Evolutionary conservation across 2,113 vertebrate genomes (phyloP).

Genomic region (Silurus meridionalis): DNA sequence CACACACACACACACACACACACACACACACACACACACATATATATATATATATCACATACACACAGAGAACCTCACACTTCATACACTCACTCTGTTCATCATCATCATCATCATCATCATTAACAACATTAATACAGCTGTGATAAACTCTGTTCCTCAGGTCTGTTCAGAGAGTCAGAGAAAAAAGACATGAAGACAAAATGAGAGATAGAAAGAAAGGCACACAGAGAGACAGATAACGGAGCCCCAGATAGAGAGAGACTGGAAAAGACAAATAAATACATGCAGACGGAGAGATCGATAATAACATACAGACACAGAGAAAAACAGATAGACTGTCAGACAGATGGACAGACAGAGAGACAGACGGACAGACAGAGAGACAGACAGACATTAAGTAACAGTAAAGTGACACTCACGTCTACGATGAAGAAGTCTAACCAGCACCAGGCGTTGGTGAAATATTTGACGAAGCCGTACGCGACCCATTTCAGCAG

Average conservation of each 20-base stretch:
- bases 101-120: not conserved
- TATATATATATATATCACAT: no score
- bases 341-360: not conserved
- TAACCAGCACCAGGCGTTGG: slow-evolving; percentile 98
- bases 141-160: not conserved
- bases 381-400: not conserved
- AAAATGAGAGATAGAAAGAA: not conserved
- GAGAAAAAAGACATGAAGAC: not conserved
- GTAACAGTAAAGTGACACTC: slow-evolving; percentile 62
- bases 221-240: not conserved
- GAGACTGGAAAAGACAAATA: not conserved
- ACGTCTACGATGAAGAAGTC: slow-evolving; percentile 99
- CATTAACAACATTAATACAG: not conserved
- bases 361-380: not conserved
- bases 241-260: not conserved
- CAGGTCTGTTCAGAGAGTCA: not conserved
- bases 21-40: no score
- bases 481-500: slow-evolving; percentile 97
- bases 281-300: not conserved
- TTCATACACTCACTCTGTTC: not conserved
- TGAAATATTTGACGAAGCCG: slow-evolving; percentile 98
- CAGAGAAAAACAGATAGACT: not conserved
- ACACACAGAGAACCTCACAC: no score
- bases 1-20: not conserved
- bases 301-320: not conserved